Conservation (phyloP, 92 coral and sea anemone genomes). For the Epizoanthus rinbou region DNA sequence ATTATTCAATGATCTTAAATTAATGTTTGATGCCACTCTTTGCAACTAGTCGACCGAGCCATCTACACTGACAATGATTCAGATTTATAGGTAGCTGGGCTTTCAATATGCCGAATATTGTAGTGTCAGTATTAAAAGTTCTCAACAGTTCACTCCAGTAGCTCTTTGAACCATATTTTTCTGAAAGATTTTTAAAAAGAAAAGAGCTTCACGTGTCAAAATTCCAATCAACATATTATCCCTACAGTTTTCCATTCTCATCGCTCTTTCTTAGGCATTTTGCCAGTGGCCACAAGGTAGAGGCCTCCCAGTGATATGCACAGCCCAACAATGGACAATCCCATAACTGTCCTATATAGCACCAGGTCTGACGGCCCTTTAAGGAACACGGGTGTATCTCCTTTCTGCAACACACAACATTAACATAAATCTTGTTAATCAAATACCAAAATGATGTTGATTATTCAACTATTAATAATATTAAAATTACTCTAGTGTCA, state of each 20-base stretch:
- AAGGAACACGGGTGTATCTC: conserved; percentile 61
- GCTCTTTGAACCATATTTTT: too few relatives aligned
- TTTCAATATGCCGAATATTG: neutral
- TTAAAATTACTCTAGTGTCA: too few relatives aligned
- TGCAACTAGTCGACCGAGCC: neutral
- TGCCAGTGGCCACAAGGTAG: conserved; percentile 84
- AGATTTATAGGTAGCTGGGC: neutral
- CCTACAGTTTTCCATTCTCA: neutral
- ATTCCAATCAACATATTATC: too few relatives aligned
- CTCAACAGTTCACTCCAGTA: too few relatives aligned
- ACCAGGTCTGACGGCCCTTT: conserved; percentile 81
- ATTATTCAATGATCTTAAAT: neutral
- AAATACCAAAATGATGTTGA: too few relatives aligned
- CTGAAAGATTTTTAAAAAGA: too few relatives aligned
- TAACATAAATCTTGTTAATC: neutral
- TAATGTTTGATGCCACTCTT: neutral
- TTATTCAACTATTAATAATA: neutral
- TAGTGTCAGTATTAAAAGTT: too few relatives aligned
- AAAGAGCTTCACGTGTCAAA: too few relatives aligned
- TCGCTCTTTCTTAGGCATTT: conserved; percentile 63
- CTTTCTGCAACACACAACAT: conserved; percentile 54
- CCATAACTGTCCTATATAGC: conserved; percentile 85
- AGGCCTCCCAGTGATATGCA: conserved; percentile 82
- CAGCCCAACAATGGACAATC: conserved; percentile 74
- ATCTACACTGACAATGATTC: neutral